phyloP scores from a whole-genome alignment of 2,113 vertebrate species.

The Pardalotus punctatus region DNA sequence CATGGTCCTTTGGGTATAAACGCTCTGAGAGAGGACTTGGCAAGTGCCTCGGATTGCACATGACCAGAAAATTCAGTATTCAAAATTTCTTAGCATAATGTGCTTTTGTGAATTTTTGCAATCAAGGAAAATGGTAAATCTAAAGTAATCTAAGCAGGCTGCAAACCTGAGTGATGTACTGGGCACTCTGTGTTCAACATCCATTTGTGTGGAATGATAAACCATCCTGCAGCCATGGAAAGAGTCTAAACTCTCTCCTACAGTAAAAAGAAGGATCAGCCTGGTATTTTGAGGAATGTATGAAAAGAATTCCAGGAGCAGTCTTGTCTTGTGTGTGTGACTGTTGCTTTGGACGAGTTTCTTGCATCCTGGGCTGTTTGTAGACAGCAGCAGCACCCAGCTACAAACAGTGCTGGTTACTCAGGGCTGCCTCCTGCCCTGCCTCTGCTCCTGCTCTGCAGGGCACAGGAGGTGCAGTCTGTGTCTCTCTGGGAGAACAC shows the following conservation, averaged over 20 bases:
- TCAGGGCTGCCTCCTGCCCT: not conserved
- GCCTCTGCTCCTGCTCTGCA: not conserved
- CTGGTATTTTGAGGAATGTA: not conserved
- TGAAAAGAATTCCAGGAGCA: not conserved
- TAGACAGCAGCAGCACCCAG: not conserved
- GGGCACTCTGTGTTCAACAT: fast-evolving
- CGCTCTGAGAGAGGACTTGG: not conserved
- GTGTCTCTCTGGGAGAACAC: fast-evolving
- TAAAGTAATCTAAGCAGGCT: not conserved
- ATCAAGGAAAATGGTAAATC: not conserved
- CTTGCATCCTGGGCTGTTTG: not conserved
- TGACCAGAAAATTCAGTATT: not conserved
- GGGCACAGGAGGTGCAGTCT: not conserved
- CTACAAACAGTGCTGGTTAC: fast-evolving
- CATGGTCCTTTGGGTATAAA: not conserved
- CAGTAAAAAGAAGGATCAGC: not conserved
- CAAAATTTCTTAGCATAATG: not conserved
- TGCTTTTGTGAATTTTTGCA: not conserved
- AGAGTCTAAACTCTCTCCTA: not conserved
- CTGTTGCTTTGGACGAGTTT: not conserved
- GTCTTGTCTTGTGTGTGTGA: not conserved
- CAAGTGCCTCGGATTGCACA: not conserved
- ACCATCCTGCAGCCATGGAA: not conserved
- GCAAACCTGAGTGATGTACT: not conserved
- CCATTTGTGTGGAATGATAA: not conserved